Evolutionary conservation across 64 coral and sea anemone genomes (phyloP), one percentile per base, ranked within the genome.

Genomic region (Hydrozoanthus tunicans): DNA sequence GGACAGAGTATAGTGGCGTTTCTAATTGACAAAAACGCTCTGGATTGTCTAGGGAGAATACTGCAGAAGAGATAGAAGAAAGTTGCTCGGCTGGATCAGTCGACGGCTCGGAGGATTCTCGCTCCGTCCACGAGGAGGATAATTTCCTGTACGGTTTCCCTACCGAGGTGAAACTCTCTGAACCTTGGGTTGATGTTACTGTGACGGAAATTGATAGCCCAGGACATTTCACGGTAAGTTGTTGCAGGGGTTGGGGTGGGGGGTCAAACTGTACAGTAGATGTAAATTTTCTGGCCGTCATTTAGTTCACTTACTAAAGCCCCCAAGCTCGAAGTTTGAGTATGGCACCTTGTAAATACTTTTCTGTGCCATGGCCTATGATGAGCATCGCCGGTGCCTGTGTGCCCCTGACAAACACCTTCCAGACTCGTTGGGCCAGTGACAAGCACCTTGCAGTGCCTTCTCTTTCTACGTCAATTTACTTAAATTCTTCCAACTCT

Each of bases 171-270:
- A 74, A 81, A 14, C 26, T 96, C 6, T 89, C 92, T 20, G 60
- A 83, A 17, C 77, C 89, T 12, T 96, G 92, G 92, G 77, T 91
- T 64, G 95, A 96, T 78, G 67, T 96, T 15, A 92, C 70, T 57
- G 64, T 96, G 7, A 81, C 93, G 5, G 95, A 91, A 51, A 62
- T 90, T 43, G 60, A 70, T 17, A 77, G 90, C 70, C 95, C 95
- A 5, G 79, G 83, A 24, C 77, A 89, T 51, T 96, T 96, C 58
- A 93, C 79, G 59, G 94, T 96, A 70, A 82, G 83, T 53, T 62
- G 26, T 58, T 17, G 10, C 58, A 13, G 6, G 6, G 2, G 17
- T 5, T 72, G 20, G 20, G 20, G 20, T 20, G 20, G 20, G 6
- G 6, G 5, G 23, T 51, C 10, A 27, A 5, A 73, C 43, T 73